Conservation (phyloP, 2,113 vertebrate species). For the Limanda limanda region DNA sequence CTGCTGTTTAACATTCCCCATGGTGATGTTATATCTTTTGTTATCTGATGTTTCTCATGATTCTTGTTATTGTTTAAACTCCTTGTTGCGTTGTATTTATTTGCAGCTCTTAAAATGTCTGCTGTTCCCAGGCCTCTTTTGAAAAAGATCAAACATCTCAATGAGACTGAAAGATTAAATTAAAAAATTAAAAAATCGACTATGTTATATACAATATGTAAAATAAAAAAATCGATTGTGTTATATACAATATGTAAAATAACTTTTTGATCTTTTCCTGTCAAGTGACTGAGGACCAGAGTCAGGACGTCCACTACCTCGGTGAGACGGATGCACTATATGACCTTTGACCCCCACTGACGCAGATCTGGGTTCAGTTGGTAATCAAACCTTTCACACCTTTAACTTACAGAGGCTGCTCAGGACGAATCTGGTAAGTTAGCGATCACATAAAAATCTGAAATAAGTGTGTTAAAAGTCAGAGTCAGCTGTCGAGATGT, state of each 20-base stretch:
- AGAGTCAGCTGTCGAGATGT: slow-evolving; percentile 13
- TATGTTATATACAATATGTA: neutral
- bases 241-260: neutral
- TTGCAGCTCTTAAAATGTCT: no score
- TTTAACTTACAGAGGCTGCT: slow-evolving; percentile 50
- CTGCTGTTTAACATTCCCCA: no score
- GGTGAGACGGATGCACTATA: slow-evolving; percentile 49
- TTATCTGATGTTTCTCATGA: no score
- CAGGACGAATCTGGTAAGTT: slow-evolving; percentile 63
- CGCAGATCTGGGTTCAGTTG: neutral
- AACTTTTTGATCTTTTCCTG: neutral
- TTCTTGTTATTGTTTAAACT: no score
- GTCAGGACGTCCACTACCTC: slow-evolving; percentile 48
- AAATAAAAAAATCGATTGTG: neutral
- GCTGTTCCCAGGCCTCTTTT: no score
- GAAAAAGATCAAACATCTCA: no score
- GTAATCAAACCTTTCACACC: neutral
- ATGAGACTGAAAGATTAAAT: no score
- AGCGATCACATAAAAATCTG: neutral
- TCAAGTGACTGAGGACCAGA: slow-evolving; percentile 64
- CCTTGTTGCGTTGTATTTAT: no score
- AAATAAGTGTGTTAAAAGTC: neutral
- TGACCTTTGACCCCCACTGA: neutral
- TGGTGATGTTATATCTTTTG: no score
- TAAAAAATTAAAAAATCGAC: no score